Base-by-base conservation (phyloP, 2,113 vertebrate species). In the Setophaga kirtlandii region DNA sequence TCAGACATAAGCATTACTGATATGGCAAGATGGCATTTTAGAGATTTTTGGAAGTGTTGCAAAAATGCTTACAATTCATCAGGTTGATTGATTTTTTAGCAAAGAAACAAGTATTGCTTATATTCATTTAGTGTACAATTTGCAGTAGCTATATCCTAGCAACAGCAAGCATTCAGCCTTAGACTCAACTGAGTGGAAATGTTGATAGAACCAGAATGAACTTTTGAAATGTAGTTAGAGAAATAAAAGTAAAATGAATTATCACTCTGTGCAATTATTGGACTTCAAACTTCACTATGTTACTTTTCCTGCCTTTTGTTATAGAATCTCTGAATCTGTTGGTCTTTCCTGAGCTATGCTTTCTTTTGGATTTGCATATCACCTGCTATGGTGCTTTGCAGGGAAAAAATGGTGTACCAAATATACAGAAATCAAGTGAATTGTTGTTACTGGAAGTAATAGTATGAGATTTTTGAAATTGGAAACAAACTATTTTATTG, bases 141-240 rank as follows among this genome's bases (percentile, higher is more conserved):
- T 74, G 37, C n/a, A 83, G 42, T 41, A 52, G 39, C 35, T 92
- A 90, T 85, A 91, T 90, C 93, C 79, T 96, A 96, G 85, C 83
- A 96, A 88, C 88, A 78, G 65, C 55, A 94, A 93, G 39, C 79
- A 70, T 47, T 91, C 33, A n/a, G 75, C 31, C 63, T 92, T 74
- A 46, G 58, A 60, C 50, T 88, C 73, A 92, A 64, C 31, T 77
- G 76, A 74, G 27, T 77, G 39, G 15, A 94, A 88, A 42, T 80
- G 30, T 17, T 88, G 58, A 19, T 92, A 68, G 49, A 93, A 92
- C 47, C 15, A 74, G 60, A 78, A 90, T 53, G n/a, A 87, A 90
- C 85, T 90, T 90, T 30, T 30, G 46, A 94, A 86, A 59, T 67
- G 27, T 25, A 64, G 39, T 74, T 19, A 33, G 44, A 20, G 50